Conservation (phyloP, 1,140 invertebrate species). For the Dreissena rostriformis region DNA sequence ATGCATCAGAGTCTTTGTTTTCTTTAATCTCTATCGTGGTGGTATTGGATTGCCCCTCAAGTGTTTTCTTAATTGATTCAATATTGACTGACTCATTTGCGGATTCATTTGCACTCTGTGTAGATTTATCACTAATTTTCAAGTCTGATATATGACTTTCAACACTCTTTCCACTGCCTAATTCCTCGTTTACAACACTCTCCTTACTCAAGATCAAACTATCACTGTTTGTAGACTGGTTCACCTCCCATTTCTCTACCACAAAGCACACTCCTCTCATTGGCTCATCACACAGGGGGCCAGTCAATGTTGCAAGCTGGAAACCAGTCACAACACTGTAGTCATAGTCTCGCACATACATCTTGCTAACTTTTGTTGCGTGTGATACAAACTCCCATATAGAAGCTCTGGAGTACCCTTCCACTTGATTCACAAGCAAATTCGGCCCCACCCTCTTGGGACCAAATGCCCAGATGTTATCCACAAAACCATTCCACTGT, state of each 20-base stretch:
- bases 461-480: conserved; percentile 95
- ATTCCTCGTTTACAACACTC: not conserved
- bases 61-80: not conserved
- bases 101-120: not conserved
- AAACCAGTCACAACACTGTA: conserved; percentile 93
- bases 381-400: conserved; percentile 79
- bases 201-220: not conserved
- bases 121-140: not conserved
- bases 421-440: conserved; percentile 90
- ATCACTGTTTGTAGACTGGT: not conserved
- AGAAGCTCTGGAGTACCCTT: conserved; percentile 77
- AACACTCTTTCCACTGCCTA: conserved; percentile 1
- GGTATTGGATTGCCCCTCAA: not conserved
- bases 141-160: not conserved
- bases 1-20: not conserved
- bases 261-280: conserved; percentile 97
- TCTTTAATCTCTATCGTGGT: not conserved
- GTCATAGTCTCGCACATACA: conserved; percentile 73
- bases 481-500: conserved; percentile 84
- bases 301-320: conserved; percentile 93
- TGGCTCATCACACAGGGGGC: conserved; percentile 97
- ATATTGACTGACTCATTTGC: not conserved
- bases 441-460: conserved; percentile 95
- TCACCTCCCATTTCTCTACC: conserved; percentile 86
- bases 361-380: conserved; percentile 56